Conservation (phyloP, 1,140 invertebrate genomes). For the Heliconius nattereri region DNA sequence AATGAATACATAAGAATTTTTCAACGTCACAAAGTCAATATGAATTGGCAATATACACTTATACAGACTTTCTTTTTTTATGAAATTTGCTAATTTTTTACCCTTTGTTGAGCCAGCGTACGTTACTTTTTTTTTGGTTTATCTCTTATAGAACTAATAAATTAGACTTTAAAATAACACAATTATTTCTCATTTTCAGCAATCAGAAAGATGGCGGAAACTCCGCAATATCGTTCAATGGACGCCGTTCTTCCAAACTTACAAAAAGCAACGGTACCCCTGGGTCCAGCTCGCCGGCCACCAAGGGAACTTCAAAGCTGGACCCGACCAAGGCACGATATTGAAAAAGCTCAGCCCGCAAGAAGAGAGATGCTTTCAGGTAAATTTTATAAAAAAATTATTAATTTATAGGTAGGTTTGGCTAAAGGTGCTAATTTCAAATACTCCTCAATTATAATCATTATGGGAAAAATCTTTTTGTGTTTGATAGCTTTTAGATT, state of each 20-base stretch:
- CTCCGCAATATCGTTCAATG: constrained; percentile 96
- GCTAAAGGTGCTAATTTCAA: no score
- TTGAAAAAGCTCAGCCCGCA: constrained; percentile 95
- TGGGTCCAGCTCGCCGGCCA: constrained; percentile 97
- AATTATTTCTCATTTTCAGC: constrained; percentile 83
- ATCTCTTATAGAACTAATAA: background rate
- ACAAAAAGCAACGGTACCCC: constrained; percentile 96
- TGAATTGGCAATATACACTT: background rate
- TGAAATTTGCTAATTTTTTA: background rate
- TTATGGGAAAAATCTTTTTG: no score
- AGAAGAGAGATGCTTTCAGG: constrained; percentile 92
- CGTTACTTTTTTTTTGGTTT: no score
- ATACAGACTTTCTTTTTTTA: background rate
- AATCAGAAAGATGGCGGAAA: constrained; percentile 93
- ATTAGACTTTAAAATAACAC: background rate
- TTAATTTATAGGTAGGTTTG: background rate
- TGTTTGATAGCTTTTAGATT: no score
- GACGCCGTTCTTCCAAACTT: constrained; percentile 98
- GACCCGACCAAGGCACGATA: constrained; percentile 95
- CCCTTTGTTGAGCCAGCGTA: no score
- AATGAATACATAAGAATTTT: background rate
- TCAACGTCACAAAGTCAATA: background rate
- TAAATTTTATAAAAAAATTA: constrained; percentile 48
- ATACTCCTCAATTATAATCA: no score
- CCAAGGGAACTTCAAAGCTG: constrained; percentile 96